Conservation (phyloP, 2,888 invertebrate species). For the Barypeithes pellucidus region DNA sequence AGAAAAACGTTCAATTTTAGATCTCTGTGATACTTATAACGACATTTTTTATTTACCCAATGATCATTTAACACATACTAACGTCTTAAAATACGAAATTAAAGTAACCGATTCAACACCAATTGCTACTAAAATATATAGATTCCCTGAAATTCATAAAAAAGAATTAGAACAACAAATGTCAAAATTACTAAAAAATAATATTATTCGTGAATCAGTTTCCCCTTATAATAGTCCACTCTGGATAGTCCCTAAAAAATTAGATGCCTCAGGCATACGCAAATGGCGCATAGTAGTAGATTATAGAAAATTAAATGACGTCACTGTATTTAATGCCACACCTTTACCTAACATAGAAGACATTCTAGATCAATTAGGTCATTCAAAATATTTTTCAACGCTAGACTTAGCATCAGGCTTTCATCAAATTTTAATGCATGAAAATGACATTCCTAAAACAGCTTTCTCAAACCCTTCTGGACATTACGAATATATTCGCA, state of each 20-base stretch:
- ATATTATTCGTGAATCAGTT: slow-evolving; percentile 58
- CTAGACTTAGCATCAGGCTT: slow-evolving; percentile 67
- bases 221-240: slow-evolving; percentile 59
- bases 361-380: slow-evolving; percentile 65
- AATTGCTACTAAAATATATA: slow-evolving; percentile 58
- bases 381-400: slow-evolving; percentile 64
- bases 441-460: slow-evolving; percentile 63
- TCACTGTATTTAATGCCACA: slow-evolving; percentile 63
- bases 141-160: slow-evolving; percentile 61
- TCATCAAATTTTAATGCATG: slow-evolving; percentile 64
- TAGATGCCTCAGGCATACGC: slow-evolving; percentile 52
- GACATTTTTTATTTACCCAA: slow-evolving; percentile 58
- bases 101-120: slow-evolving; percentile 54
- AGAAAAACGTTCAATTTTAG: slow-evolving; percentile 56
- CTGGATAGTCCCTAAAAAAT: slow-evolving; percentile 63
- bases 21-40: slow-evolving; percentile 58
- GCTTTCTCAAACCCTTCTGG: slow-evolving; percentile 64
- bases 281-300: slow-evolving; percentile 55
- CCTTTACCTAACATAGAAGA: slow-evolving; percentile 65
- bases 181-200: slow-evolving; percentile 55
- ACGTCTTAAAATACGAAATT: slow-evolving; percentile 57
- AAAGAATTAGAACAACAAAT: slow-evolving; percentile 61
- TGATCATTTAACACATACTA: slow-evolving; percentile 56
- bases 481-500: slow-evolving; percentile 64
- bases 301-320: slow-evolving; percentile 63